phyloP scores from a whole-genome alignment of 1,140 invertebrate species.

The Drosophila murphyi region DNA sequence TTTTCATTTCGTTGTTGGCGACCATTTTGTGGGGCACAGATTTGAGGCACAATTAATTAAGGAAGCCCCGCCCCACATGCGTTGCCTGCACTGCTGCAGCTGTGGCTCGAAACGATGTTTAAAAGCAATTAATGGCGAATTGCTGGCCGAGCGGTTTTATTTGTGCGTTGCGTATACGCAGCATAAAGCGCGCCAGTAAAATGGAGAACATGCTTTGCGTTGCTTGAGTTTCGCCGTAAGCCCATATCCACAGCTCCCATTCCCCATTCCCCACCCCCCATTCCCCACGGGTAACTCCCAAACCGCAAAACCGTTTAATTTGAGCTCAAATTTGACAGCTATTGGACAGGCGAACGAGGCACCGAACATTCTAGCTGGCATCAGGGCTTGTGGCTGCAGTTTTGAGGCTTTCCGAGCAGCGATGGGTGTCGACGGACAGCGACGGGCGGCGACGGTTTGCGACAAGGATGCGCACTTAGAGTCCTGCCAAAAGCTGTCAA shows the following conservation, averaged over 20 bases:
- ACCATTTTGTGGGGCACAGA: constrained; percentile 18
- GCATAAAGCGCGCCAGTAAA: constrained; percentile 24
- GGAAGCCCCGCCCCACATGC: constrained; percentile 25
- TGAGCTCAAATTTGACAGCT: constrained; percentile 75
- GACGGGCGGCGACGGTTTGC: neutral
- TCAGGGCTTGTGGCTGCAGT: constrained; percentile 37
- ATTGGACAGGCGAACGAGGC: constrained; percentile 63
- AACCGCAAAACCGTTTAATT: constrained; percentile 55
- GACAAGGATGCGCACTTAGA: constrained; percentile 5
- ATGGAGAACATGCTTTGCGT: constrained; percentile 22
- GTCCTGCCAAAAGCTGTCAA: neutral
- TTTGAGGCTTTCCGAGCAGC: constrained; percentile 29
- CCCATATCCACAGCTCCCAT: neutral
- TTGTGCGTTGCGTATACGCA: constrained; percentile 40
- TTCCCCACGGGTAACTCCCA: neutral
- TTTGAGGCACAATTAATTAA: constrained; percentile 43
- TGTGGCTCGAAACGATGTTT: constrained; percentile 20
- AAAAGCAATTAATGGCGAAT: constrained; percentile 54
- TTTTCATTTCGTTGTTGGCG: constrained; percentile 4
- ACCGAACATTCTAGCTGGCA: neutral
- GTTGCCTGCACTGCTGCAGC: constrained; percentile 3
- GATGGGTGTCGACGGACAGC: too few species aligned
- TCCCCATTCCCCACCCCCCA: neutral
- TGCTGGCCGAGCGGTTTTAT: constrained; percentile 18
- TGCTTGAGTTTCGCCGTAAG: constrained; percentile 17